These are phyloP conservation scores for Gadopsis bispinosus DNA, from an alignment of 2,797 vertebrate genomes.

Conservation along the genomic window DNA sequence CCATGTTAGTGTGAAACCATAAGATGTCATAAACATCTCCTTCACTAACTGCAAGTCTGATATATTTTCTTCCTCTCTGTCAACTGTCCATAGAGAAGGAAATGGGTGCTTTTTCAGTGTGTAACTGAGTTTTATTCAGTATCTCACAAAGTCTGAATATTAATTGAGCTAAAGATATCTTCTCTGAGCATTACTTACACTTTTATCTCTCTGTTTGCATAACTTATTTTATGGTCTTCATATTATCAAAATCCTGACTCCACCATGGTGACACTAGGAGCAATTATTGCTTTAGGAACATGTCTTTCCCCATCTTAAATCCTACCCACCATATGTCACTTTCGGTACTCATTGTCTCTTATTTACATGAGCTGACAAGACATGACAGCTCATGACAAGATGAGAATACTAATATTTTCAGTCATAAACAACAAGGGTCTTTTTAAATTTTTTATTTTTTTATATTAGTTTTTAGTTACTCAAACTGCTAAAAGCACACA, in stretches of 20 bases:
- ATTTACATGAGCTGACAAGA: slow-evolving; percentile 7
- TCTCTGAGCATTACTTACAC: neutral
- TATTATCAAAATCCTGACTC: neutral
- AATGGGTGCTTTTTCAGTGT: neutral
- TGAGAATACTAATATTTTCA: neutral
- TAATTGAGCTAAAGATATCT: neutral
- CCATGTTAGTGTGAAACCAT: neutral
- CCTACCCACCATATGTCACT: neutral
- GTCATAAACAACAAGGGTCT: neutral
- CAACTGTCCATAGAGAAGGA: neutral
- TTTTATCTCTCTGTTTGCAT: neutral
- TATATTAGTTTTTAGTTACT: neutral
- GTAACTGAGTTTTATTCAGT: neutral
- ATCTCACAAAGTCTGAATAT: neutral
- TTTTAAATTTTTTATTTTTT: neutral
- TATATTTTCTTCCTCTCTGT: neutral
- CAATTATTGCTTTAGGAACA: neutral
- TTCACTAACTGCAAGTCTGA: neutral
- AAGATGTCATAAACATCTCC: neutral
- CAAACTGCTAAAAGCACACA: neutral
- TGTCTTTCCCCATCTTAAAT: neutral
- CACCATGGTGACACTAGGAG: neutral
- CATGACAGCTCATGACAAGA: neutral
- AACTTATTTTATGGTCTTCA: neutral
- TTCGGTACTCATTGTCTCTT: neutral